These are phyloP conservation scores for Chauna torquata DNA, from an alignment of 2,113 vertebrate species.

Conservation along the genomic window DNA sequence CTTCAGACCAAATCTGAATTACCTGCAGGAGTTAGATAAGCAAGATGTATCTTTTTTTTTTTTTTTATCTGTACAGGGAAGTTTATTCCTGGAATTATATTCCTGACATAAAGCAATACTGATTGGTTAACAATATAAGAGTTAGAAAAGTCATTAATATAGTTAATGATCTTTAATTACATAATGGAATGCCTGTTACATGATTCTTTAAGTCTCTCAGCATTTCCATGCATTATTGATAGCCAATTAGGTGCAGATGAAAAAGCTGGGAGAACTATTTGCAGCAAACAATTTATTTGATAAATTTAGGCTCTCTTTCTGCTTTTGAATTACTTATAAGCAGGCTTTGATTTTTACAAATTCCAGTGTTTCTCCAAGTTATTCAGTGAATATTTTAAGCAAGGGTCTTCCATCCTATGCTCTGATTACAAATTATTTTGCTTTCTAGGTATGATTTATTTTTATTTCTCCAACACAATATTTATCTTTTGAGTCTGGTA, in stretches of 20 bases:
- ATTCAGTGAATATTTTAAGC: constrained; percentile 7
- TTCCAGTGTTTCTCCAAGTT: neutral
- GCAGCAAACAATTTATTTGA: constrained; percentile 65
- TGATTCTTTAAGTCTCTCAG: constrained; percentile 62
- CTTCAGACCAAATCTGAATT: constrained; percentile 34
- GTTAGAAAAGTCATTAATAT: constrained; percentile 68
- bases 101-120: constrained; percentile 16
- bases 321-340: constrained; percentile 39
- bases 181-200: constrained; percentile 65
- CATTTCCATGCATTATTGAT: constrained; percentile 64
- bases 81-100: constrained; percentile 47
- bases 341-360: constrained; percentile 45
- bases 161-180: constrained; percentile 69
- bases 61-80: neutral
- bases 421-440: neutral
- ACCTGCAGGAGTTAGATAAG: constrained; percentile 15
- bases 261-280: constrained; percentile 50
- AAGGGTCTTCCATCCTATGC: neutral
- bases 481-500: neutral
- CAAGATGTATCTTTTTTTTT: constrained; percentile 23
- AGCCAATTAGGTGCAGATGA: constrained; percentile 57
- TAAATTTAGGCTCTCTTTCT: constrained; percentile 28
- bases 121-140: constrained; percentile 55
- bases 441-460: neutral
- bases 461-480: neutral